Evolutionary conservation across 2,113 vertebrate genomes (phyloP), one percentile per base, ranked within the genome.

Genomic region (Oostethus manadensis): DNA sequence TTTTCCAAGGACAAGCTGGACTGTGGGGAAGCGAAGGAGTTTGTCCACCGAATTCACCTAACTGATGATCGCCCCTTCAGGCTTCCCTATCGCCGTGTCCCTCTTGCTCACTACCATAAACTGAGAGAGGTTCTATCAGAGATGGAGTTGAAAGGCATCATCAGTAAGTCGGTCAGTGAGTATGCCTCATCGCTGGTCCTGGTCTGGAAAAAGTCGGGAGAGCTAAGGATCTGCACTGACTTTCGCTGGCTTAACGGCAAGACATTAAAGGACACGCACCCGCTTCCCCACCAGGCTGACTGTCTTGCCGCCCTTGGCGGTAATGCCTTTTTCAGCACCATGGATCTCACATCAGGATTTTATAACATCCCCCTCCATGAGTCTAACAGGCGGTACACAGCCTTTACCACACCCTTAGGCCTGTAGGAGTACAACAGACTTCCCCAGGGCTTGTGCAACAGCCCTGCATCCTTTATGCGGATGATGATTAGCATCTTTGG

Each of bases 141-240:
- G 23, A 26, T 64, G 60, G 65, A 68, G 18, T 0, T 44, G 9
- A 22, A 43, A 20, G 70, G 35, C 0, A 68, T 73, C 5, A 68
- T 68, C 9, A 15, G 59, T 2, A 67, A 73, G 23, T 73, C 64
- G 4, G 1, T 22, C 11, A 68, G 60, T 60, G 45, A 68, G 3
- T 67, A 49, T 48, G 64, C 56, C 0, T 67, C 64, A 0, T 46
- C 42, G 0, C 6, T 71, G 17, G 58, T 66, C 0, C 5, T 71
- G 2, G 46, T 51, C 1, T n/a, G n/a, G n/a, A n/a, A n/a, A n/a
- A n/a, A n/a, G n/a, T n/a, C n/a, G n/a, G n/a, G n/a, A n/a, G n/a
- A n/a, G n/a, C n/a, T n/a, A n/a, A n/a, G n/a, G n/a, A n/a, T n/a
- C n/a, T n/a, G n/a, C n/a, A n/a, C n/a, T 58, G 23, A 26, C 23